Percentiles rank a stretch among this genome's conserved stretches.
These are phyloP conservation scores for Leptodirus hochenwartii DNA, from an alignment of 2,888 invertebrate species.

Conservation along the genomic window DNA sequence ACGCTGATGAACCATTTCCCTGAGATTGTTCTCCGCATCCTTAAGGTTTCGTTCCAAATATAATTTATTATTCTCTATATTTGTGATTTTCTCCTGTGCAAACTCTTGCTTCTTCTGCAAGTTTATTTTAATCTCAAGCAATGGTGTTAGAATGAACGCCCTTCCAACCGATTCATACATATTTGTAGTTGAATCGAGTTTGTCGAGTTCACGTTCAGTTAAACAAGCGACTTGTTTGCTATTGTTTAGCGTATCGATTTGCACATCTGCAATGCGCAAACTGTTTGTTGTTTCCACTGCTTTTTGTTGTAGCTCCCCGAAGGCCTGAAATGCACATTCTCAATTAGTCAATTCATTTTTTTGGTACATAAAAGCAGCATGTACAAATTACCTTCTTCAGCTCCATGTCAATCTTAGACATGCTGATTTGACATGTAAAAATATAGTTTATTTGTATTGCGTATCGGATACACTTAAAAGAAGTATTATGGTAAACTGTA, in stretches of 20 bases:
- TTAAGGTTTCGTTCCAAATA: conserved; percentile 66
- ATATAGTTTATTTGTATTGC: too few species aligned
- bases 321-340: conserved; percentile 34
- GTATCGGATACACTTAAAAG: too few species aligned
- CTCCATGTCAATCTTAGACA: conserved; percentile 26
- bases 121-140: conserved; percentile 41
- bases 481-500: too few species aligned
- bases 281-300: conserved; percentile 67
- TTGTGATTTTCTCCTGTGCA: conserved; percentile 48
- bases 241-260: conserved; percentile 48
- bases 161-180: conserved; percentile 70
- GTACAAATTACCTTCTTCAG: conserved; percentile 25
- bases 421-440: conserved; percentile 8
- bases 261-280: conserved; percentile 57
- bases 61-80: conserved; percentile 54
- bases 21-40: conserved; percentile 68
- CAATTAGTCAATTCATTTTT: conserved; percentile 1
- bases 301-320: conserved; percentile 63
- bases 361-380: not conserved
- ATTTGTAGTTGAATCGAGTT: conserved; percentile 42
- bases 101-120: conserved; percentile 37
- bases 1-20: conserved; percentile 62
- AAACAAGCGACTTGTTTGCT: conserved; percentile 50
- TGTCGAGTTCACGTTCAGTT: conserved; percentile 44
- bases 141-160: conserved; percentile 61